Conservation (phyloP, 2,797 vertebrate species). For the Tragopan temminckii region DNA sequence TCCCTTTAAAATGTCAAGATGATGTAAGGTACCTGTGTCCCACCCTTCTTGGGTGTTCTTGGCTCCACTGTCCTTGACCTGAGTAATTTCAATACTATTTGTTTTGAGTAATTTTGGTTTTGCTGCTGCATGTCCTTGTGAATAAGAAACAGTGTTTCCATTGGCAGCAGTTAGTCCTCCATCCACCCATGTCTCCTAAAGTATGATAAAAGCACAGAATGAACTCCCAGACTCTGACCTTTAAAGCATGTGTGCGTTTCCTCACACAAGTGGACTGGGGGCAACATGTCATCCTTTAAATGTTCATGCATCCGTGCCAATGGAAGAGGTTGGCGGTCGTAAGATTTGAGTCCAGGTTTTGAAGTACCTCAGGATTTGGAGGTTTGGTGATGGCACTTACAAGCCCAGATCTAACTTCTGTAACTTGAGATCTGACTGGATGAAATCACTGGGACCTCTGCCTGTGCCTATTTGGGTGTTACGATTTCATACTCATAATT, state of each 20-base stretch:
- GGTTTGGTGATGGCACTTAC: constrained; percentile 21
- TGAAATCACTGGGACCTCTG: constrained; percentile 63
- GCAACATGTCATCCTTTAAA: background rate
- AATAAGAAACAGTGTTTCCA: constrained; percentile 67
- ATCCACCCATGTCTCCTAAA: constrained; percentile 53
- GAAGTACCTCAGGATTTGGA: background rate
- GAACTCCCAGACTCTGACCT: constrained; percentile 19
- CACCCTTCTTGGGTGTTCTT: constrained; percentile 71
- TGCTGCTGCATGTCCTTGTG: constrained; percentile 62
- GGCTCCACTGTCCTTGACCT: constrained; percentile 64
- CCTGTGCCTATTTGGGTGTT: constrained; percentile 55
- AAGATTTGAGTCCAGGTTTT: background rate
- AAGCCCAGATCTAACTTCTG: constrained; percentile 17
- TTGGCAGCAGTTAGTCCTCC: constrained; percentile 58
- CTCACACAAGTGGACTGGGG: background rate
- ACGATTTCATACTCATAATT: constrained; percentile 33
- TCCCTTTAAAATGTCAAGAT: constrained; percentile 44
- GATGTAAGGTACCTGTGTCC: constrained; percentile 66
- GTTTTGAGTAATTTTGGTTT: constrained; percentile 68
- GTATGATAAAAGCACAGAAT: background rate
- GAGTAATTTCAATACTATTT: constrained; percentile 63
- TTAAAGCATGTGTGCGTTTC: rapidly evolving
- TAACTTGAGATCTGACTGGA: constrained; percentile 26
- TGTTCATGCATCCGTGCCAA: rapidly evolving
- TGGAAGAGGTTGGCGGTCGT: rapidly evolving